Conservation (phyloP, 2,888 invertebrate genomes). For the Toxonevra muliebris region DNA sequence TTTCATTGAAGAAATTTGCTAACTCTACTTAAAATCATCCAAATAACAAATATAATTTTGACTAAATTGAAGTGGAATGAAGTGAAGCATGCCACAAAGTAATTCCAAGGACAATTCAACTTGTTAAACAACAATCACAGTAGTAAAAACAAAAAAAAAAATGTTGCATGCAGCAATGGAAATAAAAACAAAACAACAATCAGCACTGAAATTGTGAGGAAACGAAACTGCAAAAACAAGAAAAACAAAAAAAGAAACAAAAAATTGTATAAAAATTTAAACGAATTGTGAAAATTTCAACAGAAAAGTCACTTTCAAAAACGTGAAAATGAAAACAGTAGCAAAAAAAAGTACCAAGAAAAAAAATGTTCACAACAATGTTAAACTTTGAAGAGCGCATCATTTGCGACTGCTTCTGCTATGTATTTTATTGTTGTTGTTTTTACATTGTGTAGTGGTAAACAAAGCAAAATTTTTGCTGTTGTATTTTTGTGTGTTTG, state of each 20-base stretch:
- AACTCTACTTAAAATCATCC: conserved; percentile 4
- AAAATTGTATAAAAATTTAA: conserved; percentile 31
- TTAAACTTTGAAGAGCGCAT: too few relatives aligned
- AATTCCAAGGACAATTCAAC: conserved; percentile 35
- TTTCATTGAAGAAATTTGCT: conserved; percentile 38
- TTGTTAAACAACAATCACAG: conserved; percentile 49
- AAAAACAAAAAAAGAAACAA: conserved; percentile 3
- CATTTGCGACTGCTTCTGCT: too few relatives aligned
- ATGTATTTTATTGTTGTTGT: too few relatives aligned
- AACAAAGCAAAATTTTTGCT: too few relatives aligned
- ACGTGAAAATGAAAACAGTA: too few relatives aligned
- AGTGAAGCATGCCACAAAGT: too few relatives aligned
- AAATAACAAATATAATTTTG: too few relatives aligned
- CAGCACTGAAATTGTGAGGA: conserved; percentile 37
- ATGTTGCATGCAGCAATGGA: background rate
- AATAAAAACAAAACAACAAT: conserved; percentile 34
- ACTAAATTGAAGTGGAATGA: too few relatives aligned
- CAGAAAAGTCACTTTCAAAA: conserved; percentile 48
- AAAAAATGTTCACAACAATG: too few relatives aligned
- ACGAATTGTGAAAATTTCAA: conserved; percentile 40
- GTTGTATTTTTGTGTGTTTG: too few relatives aligned
- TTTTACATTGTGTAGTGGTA: too few relatives aligned
- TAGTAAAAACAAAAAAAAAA: conserved; percentile 37
- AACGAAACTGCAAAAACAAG: conserved; percentile 36
- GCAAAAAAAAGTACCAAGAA: too few relatives aligned